phyloP scores from a whole-genome alignment of 2,888 invertebrate species.

The Temnothorax rugatulus region DNA sequence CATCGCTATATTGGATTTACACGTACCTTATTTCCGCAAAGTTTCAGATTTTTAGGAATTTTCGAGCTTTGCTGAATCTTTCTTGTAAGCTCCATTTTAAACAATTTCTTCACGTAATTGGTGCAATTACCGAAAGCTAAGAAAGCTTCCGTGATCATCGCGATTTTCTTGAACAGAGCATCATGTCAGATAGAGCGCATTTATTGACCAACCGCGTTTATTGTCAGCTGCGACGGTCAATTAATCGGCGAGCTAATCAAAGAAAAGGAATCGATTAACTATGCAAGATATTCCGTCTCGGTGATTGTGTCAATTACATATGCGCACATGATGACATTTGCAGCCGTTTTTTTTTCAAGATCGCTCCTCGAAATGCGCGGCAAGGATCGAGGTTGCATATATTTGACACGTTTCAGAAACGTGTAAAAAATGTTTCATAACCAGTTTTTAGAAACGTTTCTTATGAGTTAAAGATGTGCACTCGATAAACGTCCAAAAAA shows the following conservation, averaged over 20 bases:
- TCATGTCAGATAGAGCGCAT: not conserved
- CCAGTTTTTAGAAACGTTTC: too few relatives aligned
- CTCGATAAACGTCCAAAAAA: too few relatives aligned
- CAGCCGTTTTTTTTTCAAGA: conserved; percentile 42
- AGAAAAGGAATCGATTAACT: not conserved
- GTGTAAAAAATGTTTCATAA: too few relatives aligned
- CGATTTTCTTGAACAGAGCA: not conserved
- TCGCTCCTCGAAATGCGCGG: not conserved
- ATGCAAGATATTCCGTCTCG: not conserved
- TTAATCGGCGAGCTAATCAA: not conserved
- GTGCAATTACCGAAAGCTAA: not conserved
- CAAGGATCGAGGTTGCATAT: not conserved
- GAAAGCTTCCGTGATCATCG: not conserved
- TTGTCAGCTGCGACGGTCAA: not conserved
- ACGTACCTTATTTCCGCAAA: too few relatives aligned
- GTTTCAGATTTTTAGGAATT: too few relatives aligned
- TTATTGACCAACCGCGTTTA: not conserved
- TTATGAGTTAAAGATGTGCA: too few relatives aligned
- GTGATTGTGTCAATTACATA: not conserved
- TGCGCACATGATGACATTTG: conserved; percentile 3
- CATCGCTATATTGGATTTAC: too few relatives aligned
- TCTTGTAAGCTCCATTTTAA: not conserved
- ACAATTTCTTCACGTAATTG: not conserved
- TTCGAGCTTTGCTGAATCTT: too few relatives aligned
- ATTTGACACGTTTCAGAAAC: too few relatives aligned